Conservation (phyloP, 2,113 vertebrate species). For the Scytalopus superciliaris region DNA sequence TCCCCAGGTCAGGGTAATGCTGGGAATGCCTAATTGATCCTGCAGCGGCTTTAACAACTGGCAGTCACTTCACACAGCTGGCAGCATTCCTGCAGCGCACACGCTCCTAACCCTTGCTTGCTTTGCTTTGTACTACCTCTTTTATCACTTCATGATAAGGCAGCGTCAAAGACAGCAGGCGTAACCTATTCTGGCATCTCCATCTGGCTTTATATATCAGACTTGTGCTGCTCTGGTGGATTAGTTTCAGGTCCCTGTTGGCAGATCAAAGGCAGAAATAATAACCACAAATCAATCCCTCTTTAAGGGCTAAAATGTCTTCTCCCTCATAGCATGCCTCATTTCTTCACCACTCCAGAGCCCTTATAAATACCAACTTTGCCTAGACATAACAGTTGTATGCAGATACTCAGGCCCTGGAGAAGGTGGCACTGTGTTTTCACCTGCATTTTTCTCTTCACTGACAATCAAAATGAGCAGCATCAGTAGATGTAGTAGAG, state of each 20-base stretch:
- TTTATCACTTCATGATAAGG: conserved; percentile 21
- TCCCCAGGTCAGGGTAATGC: background rate
- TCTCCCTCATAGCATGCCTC: background rate
- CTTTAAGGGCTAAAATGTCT: conserved; percentile 30
- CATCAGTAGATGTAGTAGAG: background rate
- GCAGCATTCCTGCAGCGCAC: background rate
- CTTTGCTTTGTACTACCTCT: background rate
- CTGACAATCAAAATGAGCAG: background rate
- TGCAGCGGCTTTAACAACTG: background rate
- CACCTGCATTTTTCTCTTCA: background rate
- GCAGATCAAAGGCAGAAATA: conserved; percentile 53
- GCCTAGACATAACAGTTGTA: background rate
- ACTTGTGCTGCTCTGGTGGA: conserved; percentile 18
- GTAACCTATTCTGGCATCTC: conserved; percentile 48
- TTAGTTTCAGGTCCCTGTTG: conserved; percentile 52
- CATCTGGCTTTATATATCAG: conserved; percentile 43
- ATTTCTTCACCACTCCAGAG: background rate
- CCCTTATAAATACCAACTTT: conserved; percentile 8
- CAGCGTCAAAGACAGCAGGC: background rate
- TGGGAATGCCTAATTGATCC: background rate
- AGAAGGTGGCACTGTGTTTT: background rate
- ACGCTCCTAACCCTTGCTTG: background rate
- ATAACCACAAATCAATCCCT: conserved; percentile 64
- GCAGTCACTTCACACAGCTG: background rate
- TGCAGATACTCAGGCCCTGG: background rate